Evolutionary conservation across 2,113 vertebrate species (phyloP), one percentile per base, ranked within the genome.

Genomic region (Lipophrys pholis): DNA sequence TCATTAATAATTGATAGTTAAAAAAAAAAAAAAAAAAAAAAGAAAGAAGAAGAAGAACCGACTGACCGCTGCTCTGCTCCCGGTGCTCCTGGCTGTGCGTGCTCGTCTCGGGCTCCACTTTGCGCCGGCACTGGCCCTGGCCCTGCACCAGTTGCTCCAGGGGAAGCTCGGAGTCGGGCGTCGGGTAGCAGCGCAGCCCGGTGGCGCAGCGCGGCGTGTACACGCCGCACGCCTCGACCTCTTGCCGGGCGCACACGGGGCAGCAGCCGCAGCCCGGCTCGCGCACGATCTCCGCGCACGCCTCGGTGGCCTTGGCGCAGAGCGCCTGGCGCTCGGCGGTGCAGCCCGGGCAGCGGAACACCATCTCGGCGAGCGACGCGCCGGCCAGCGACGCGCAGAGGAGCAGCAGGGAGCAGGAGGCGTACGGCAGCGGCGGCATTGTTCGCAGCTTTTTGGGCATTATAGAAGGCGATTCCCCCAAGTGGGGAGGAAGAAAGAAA

Each of bases 291-390:
- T 97, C 95, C 0, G 83, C 83, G 90, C 96, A 97, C 57, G 90
- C 81, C 83, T 92, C 89, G 48, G 89, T 89, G 67, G 91, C 89
- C 72, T 76, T 65, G 48, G 89, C 87, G 73, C 95, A 96, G 61
- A 92, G 92, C 73, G 93, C 93, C 90, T 94, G 93, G 60, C 93
- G 95, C 89, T 95, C 95, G 60, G 93, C 90, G 53, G 93, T 95
- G 92, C 96, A 97, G 71, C 93, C 95, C 62, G 96, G 95, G 90
- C 96, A 98, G 72, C 96, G 96, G 92, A 98, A 98, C 79, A 96
- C 94, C 90, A 97, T 94, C 89, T 96, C 95, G 50, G 85, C 73
- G 6, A 45, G 36, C 16, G 90, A 90, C 73, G 83, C 88, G 1
- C 83, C 88, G 75, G 87, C 81, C 49, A 92, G 61, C 9, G 82